These are phyloP conservation scores for Euphonia xanthogaster DNA, from an alignment of 2,797 vertebrate genomes.

Conservation along the genomic window DNA sequence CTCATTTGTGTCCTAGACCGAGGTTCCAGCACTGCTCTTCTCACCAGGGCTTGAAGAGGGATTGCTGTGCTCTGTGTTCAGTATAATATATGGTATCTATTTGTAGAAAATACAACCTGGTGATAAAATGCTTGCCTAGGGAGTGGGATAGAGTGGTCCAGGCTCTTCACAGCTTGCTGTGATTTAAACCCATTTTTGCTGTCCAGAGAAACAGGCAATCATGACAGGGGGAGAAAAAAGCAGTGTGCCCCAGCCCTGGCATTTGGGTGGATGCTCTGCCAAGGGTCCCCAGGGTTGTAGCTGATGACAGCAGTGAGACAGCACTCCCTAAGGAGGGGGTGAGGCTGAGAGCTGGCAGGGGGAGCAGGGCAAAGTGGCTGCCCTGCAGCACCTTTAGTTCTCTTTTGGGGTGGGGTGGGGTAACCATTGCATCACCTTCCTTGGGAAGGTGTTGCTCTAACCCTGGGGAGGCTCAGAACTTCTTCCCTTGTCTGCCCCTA, in stretches of 20 bases:
- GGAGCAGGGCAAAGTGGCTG: background rate
- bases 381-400: background rate
- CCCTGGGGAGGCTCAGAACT: background rate
- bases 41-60: background rate
- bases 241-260: background rate
- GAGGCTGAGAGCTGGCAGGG: rapidly evolving
- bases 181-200: slow-evolving; percentile 1
- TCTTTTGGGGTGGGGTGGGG: background rate
- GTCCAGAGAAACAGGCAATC: background rate
- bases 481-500: background rate
- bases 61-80: background rate
- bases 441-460: background rate
- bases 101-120: background rate
- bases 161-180: background rate
- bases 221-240: background rate
- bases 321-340: background rate
- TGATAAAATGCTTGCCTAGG: background rate
- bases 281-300: background rate
- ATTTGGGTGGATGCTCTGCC: background rate
- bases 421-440: background rate
- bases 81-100: background rate
- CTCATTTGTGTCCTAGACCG: background rate
- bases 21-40: background rate
- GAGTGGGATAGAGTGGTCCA: background rate
- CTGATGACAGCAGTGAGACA: background rate